Evolutionary conservation across 2,888 invertebrate species (phyloP), one percentile per base, ranked within the genome.

Genomic region (Amaurobius ferox): DNA sequence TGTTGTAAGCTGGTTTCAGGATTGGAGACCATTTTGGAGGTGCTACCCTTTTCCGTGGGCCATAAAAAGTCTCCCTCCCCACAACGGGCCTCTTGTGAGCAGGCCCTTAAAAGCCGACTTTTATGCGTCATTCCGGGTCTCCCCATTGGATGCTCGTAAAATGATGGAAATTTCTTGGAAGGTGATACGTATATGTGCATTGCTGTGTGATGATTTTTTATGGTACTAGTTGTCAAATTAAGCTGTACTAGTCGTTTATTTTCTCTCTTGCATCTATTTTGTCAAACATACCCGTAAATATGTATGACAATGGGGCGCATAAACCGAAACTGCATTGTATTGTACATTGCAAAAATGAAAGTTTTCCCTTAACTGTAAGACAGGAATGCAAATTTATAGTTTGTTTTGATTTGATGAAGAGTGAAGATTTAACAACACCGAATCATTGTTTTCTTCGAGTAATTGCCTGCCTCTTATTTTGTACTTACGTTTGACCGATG

Each of bases 1-100:
- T 85, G 83, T 77, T 85, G 83, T 61, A 78, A 76, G 68, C 40
- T 68, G 74, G 62, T 35, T 32, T 26, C 26, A 30, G 76, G 83
- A 83, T 77, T 76, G 66, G 30, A 77, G 72, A 85, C 77, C 71
- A 85, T 85, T 78, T 72, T 72, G 29, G 23, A 55, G 55, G 83
- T 77, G 39, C 32, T 79, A 64, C 72, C 78, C 70, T 39, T 67
- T 55, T 32, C 30, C 13, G 26, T 26, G 61, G 77, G 77, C 61
- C 77, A 77, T 85, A 85, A 85, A 85, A 32, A 35, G 28, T 55
- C 67, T 40, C 74, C 48, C 29, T 48, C 30, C 61, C 61, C 68
- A 44, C n/a, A 26, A 55, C 7, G 55, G 48, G 71, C 71, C 71
- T 32, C 55, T 40, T 7, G 29, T 55, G 62, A 66, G 55, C 29